These are phyloP conservation scores for Hydractinia echinata DNA, from an alignment of 30 jellyfish, hydroid and myxozoan genomes.

Conservation along the genomic window DNA sequence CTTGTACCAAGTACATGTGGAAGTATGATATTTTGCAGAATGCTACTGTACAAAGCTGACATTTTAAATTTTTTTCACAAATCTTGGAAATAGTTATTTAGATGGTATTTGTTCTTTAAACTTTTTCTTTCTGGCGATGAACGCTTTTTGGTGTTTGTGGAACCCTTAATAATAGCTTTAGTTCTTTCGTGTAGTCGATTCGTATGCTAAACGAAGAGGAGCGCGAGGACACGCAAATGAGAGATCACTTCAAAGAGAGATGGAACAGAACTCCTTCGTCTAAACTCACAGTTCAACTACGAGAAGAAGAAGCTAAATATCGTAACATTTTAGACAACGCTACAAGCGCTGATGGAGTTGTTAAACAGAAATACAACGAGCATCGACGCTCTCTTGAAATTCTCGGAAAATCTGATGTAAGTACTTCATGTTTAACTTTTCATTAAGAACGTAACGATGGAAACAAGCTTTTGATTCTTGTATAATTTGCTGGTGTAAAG, in stretches of 20 bases:
- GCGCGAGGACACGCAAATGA: slow-evolving; percentile 80
- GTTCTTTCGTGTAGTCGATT: slow-evolving; percentile 35
- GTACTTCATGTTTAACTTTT: not conserved
- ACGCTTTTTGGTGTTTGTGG: too few relatives aligned
- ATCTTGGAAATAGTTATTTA: too few relatives aligned
- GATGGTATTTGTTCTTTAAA: too few relatives aligned
- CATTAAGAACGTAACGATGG: not conserved
- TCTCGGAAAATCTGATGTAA: slow-evolving; percentile 85
- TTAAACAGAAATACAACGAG: slow-evolving; percentile 72
- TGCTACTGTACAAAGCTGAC: too few relatives aligned
- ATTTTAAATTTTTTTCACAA: too few relatives aligned
- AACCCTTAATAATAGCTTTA: too few relatives aligned
- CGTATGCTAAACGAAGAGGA: slow-evolving; percentile 92
- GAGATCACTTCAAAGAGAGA: slow-evolving; percentile 71
- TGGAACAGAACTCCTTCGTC: slow-evolving; percentile 95
- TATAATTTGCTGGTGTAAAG: too few relatives aligned
- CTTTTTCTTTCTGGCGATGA: too few relatives aligned
- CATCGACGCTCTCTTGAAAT: slow-evolving; percentile 80
- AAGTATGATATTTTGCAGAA: too few relatives aligned
- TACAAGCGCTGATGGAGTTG: slow-evolving; percentile 79
- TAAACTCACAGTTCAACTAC: slow-evolving; percentile 65
- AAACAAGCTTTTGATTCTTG: too few relatives aligned
- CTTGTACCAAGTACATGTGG: too few relatives aligned
- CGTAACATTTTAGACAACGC: slow-evolving; percentile 75
- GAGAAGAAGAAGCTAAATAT: slow-evolving; percentile 74